Evolutionary conservation across 2,888 invertebrate genomes (phyloP), one percentile per base, ranked within the genome.

Genomic region (Leptinotarsa haldemani): DNA sequence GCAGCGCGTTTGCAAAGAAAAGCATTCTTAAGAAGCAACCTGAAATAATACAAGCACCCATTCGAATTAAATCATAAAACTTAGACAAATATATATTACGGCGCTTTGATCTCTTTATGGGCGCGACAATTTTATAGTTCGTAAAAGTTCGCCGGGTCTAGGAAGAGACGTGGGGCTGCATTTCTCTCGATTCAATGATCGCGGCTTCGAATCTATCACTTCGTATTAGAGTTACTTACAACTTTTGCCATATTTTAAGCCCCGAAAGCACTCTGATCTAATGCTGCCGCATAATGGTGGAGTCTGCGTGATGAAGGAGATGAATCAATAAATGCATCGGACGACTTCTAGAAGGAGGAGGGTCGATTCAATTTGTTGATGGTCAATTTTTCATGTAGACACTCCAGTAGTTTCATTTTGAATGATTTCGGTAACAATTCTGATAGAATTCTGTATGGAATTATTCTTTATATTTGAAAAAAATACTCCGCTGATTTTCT

Each of bases 201-300:
- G 78, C 83, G 82, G 82, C 82, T 83, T 80, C 76, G 81, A 86
- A 85, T 85, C 85, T 85, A 86, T 86, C 85, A 84, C 83, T 80
- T 79, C 79, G 85, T 82, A 85, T 86, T 86, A 86, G 79, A 82
- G 80, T 83, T 84, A 83, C 85, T 84, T 85, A 84, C 82, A 85
- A 86, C 83, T 86, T 86, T 85, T 84, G 84, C 83, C 84, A 86
- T 86, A 86, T 85, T 85, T 85, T 84, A 84, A 83, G 83, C 80
- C 79, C 80, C 79, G 78, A 82, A 81, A 82, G 83, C 81, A 81
- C 80, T 83, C 77, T 75, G 77, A 78, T 81, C 78, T 82, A 83
- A 83, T 80, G 80, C 82, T 78, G 76, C 79, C 81, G 81, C 82
- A 79, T 80, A 80, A 80, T 81, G 72, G 77, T 76, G 77, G 80